Base-by-base conservation (phyloP, 2,797 vertebrate species). In the Scarus forsteni region DNA sequence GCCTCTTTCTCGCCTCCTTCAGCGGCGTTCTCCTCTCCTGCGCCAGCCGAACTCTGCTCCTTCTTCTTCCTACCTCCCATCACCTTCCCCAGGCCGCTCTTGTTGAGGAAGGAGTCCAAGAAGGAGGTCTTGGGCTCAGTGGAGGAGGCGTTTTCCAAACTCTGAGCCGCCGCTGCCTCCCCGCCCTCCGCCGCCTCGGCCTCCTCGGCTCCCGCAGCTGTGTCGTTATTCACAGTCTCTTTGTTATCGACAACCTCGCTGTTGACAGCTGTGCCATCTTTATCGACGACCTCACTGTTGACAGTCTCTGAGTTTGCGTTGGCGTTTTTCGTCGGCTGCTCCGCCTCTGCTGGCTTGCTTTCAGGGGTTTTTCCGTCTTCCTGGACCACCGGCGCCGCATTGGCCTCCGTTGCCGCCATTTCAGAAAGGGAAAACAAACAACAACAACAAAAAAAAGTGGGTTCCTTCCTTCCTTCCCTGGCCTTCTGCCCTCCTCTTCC, bases 51-150 rank as follows among this genome's bases (percentile, higher is more conserved):
- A 63, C 54, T 84, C 16, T 85, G 85, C 50, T 94, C 94, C 19
- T 94, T 94, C 89, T 94, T 95, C 88, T 94, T 95, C 80, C 91
- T 89, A 7, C 92, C 91, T 35, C 85, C 91, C 92, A 95, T 95
- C 58, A 95, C 94, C 82, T 95, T 95, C 43, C 93, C 94, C 81
- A 95, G 89, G 14, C 94, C 94, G 7, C 94, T 94, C 88, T 94
- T 95, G 86, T 93, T 95, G 67, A 95, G 92, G 89, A 95, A 94
- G 40, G 94, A 95, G 82, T 93, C 93, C 79, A 94, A 91, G 81
- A 95, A 94, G 1, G 92, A 92, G 64, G 92, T 88, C 91, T 95
- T 95, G 81, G 81, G 85, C 73, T 94, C 94, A 0, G 84, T 40
- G 2, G 84, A 76, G 60, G 91, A 58, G 67, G 84, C 3, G 19